phyloP scores from a whole-genome alignment of 2,888 invertebrate species.

The Pristionchus arcanus region DNA sequence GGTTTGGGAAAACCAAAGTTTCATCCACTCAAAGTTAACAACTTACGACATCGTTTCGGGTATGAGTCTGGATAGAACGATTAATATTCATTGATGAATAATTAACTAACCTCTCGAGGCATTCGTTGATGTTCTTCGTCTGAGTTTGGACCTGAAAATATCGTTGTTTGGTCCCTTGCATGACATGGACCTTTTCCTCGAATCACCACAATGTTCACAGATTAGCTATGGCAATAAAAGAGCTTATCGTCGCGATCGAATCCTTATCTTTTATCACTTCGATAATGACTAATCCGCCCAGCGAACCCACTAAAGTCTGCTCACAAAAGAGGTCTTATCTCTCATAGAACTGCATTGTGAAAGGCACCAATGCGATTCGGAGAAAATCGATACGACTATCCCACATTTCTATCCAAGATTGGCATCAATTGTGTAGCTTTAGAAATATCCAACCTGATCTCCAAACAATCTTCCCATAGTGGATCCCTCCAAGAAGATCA shows the following conservation, averaged over 20 bases:
- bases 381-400: background rate
- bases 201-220: conserved; percentile 35
- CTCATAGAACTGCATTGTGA: background rate
- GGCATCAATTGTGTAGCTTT: background rate
- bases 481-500: conserved; percentile 74
- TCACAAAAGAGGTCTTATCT: conserved; percentile 31
- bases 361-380: background rate
- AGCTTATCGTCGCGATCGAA: background rate
- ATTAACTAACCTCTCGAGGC: conserved; percentile 61
- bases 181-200: background rate
- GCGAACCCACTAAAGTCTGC: conserved; percentile 20
- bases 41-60: conserved; percentile 36
- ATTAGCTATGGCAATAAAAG: conserved; percentile 33
- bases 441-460: conserved; percentile 69
- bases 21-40: background rate
- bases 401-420: background rate
- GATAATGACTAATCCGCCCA: background rate
- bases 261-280: conserved; percentile 29
- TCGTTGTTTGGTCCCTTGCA: background rate
- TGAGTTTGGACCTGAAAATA: conserved; percentile 63
- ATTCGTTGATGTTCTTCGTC: conserved; percentile 69
- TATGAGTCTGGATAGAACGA: conserved; percentile 1
- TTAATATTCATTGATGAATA: background rate
- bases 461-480: conserved; percentile 74
- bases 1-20: conserved; percentile 18